Percentiles rank a stretch among this genome's conserved stretches.
Evolutionary conservation across 2,113 vertebrate genomes (phyloP).

Genomic region (Xyliphius kryptos): DNA sequence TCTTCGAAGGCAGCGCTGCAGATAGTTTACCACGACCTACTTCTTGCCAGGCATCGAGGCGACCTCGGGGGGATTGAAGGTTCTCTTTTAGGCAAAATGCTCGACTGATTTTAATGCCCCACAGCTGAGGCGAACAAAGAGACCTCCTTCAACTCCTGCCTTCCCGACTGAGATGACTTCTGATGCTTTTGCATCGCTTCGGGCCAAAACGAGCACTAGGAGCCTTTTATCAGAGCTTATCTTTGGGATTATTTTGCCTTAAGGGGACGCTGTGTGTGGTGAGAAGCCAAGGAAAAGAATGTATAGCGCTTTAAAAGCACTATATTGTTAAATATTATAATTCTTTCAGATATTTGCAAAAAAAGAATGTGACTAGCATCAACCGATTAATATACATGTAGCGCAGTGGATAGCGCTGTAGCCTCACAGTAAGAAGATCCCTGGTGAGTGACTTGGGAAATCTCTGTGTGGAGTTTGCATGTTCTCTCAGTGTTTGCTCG

Average conservation of each 20-base stretch:
- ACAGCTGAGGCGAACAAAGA: conserved; percentile 16
- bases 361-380: too few relatives aligned
- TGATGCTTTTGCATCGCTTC: conserved; percentile 15
- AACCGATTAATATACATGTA: too few relatives aligned
- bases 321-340: too few relatives aligned
- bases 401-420: too few relatives aligned
- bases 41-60: conserved; percentile 25
- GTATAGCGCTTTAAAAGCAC: too few relatives aligned
- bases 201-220: not conserved
- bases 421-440: too few relatives aligned
- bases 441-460: too few relatives aligned
- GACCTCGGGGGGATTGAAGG: conserved; percentile 6
- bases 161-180: conserved; percentile 13
- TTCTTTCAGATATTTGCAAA: too few relatives aligned
- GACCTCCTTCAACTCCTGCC: conserved; percentile 29
- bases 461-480: too few relatives aligned
- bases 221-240: conserved; percentile 16
- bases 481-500: too few relatives aligned
- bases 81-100: conserved; percentile 30
- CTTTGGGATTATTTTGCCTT: conserved; percentile 15
- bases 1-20: conserved; percentile 30
- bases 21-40: conserved; percentile 32
- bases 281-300: too few relatives aligned
- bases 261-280: not conserved
- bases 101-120: conserved; percentile 32